Percentiles rank a stretch among this genome's conserved stretches.
These are phyloP conservation scores for Lepas anatifera DNA, from an alignment of 2,888 invertebrate genomes.

Conservation along the genomic window DNA sequence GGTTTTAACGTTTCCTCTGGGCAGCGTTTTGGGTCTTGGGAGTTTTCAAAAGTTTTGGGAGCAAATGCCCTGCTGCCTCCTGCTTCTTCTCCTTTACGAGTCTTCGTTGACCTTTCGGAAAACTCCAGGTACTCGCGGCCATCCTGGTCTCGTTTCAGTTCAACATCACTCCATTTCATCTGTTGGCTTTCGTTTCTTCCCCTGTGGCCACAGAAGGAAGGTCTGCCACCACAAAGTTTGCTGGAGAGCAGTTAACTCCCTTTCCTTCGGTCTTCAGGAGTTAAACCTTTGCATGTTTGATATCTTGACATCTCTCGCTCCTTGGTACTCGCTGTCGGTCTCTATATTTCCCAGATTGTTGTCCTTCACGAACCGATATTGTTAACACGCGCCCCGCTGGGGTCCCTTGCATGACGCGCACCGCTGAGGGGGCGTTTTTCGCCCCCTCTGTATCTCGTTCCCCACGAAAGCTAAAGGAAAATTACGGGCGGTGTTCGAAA, in stretches of 20 bases:
- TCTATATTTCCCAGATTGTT: no score
- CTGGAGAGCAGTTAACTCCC: background rate
- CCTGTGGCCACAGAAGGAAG: background rate
- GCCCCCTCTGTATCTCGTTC: no score
- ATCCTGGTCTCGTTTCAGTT: background rate
- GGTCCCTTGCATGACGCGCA: no score
- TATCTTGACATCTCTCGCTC: background rate
- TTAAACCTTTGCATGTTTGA: background rate
- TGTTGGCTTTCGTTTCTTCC: background rate
- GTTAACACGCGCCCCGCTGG: no score
- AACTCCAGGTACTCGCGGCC: background rate
- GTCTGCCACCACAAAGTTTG: background rate
- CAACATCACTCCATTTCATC: background rate
- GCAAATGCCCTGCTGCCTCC: no score
- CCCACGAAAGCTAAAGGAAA: no score
- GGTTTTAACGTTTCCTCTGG: background rate
- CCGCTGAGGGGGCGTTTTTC: no score
- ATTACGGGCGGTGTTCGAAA: no score
- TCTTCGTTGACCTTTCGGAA: background rate
- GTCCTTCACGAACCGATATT: no score
- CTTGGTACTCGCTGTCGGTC: no score
- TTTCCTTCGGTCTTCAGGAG: background rate
- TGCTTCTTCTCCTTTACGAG: no score
- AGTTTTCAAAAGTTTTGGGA: no score
- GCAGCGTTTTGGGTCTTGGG: background rate